Percentiles rank a stretch among this genome's conserved stretches.
Evolutionary conservation across 2,888 invertebrate genomes (phyloP).

Genomic region (Mesoligia furuncula): DNA sequence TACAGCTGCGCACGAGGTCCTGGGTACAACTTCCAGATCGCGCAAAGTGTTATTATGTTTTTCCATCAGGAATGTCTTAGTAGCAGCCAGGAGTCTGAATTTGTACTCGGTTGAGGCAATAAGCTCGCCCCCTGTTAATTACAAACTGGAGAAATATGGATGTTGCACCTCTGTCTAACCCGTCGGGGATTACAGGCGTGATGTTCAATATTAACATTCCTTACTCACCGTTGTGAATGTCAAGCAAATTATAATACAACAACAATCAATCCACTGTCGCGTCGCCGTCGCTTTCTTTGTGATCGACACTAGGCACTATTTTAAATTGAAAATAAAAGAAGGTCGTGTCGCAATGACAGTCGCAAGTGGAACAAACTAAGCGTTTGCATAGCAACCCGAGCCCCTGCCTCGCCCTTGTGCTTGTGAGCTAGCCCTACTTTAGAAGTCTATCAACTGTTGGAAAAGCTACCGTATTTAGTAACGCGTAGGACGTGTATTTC

Average conservation of each 20-base stretch:
- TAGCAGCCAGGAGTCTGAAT: not conserved
- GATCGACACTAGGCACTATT: slow-evolving; percentile 22
- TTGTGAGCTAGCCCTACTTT: slow-evolving; percentile 64
- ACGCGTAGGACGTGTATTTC: slow-evolving; percentile 12
- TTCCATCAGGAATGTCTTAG: not conserved
- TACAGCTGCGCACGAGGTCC: not conserved
- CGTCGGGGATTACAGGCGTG: not conserved
- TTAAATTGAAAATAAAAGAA: slow-evolving; percentile 28
- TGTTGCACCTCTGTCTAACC: not conserved
- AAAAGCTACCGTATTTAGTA: slow-evolving; percentile 50
- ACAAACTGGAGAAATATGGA: not conserved
- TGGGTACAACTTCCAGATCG: not conserved
- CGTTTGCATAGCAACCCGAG: slow-evolving; percentile 79
- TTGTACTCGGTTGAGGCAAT: not conserved
- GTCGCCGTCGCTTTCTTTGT: slow-evolving; percentile 31
- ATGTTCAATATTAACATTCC: not conserved
- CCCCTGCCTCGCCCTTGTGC: slow-evolving; percentile 72
- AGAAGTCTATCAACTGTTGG: slow-evolving; percentile 13
- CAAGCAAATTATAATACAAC: not conserved
- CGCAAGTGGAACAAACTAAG: slow-evolving; percentile 68
- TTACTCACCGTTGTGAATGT: not conserved
- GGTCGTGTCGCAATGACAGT: slow-evolving; percentile 46
- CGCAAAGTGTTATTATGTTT: not conserved
- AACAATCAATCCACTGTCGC: slow-evolving; percentile 1
- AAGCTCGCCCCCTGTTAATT: not conserved